Base-by-base conservation (phyloP, 2,113 vertebrate species). In the Phodopus roborovskii region DNA sequence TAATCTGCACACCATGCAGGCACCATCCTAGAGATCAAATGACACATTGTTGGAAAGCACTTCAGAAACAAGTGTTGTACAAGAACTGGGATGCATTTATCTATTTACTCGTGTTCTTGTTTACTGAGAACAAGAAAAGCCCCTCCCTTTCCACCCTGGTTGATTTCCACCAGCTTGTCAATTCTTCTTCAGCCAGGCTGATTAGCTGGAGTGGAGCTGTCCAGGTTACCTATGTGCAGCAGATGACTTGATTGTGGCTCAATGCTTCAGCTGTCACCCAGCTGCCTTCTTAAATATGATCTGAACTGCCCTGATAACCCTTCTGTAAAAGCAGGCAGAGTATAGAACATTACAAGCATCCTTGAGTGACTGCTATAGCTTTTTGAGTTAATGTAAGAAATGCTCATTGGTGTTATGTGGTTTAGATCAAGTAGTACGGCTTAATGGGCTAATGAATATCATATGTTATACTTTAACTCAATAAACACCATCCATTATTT, bases 351-450 rank as follows among this genome's bases (percentile, higher is more conserved):
- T 92, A 66, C 93, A 90, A 90, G 78, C 92, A 74, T 92, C 92
- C 92, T 85, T 94, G 88, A 84, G 84, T 98, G 85, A 48, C 60
- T 95, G 60, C 0, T 12, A 24, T 70, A 90, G 19, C 66, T 56
- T 86, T 95, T 6, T 82, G 83, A 96, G 96, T 90, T 95, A 96
- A 93, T 95, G 89, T 66, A 36, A 86, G 70, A 96, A 98, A 88
- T 77, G 42, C 0, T 96, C 94, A 36, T 58, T 71, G 81, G 68
- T 89, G 88, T 96, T 96, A 60, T 26, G 94, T 50, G 82, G 95
- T 91, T 88, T 92, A 93, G 96, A 79, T 73, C 53, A 75, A 97
- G 85, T 0, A 15, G 9, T 94, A 82, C 92, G 64, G 94, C 88
- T 97, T 94, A 96, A 87, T 0, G 24, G 77, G 83, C 64, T 95